phyloP scores from a whole-genome alignment of 2,113 vertebrate species.

The Ailurus styani region DNA sequence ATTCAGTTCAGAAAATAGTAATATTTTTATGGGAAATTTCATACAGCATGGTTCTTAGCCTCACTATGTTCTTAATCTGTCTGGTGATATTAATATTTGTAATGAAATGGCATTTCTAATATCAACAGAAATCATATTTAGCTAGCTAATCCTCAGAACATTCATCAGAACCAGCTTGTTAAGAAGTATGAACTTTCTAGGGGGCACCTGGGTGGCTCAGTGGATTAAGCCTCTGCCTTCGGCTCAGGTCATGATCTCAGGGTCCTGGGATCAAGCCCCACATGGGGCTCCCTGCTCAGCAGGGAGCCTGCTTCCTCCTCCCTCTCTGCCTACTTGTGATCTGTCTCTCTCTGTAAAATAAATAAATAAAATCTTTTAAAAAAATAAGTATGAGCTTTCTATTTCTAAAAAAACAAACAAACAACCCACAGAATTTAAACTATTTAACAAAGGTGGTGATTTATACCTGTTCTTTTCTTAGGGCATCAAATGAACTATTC shows the following conservation, averaged over 20 bases:
- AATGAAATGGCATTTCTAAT: conserved; percentile 42
- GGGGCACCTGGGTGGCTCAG: no score
- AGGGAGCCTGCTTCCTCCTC: no score
- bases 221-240: no score
- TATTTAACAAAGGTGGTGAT: not conserved
- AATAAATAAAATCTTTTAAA: no score
- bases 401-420: not conserved
- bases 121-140: not conserved
- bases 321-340: no score
- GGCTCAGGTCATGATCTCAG: no score
- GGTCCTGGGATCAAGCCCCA: no score
- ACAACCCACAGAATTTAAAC: not conserved
- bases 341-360: no score
- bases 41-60: not conserved
- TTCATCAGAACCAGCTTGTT: not conserved
- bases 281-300: no score
- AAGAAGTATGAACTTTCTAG: not conserved
- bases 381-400: no score
- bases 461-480: not conserved
- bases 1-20: not conserved
- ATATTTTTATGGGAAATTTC: not conserved
- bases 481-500: not conserved
- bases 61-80: not conserved
- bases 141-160: conserved; percentile 6
- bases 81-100: conserved; percentile 28